Evolutionary conservation across 2,113 vertebrate genomes (phyloP).

Genomic region (Chaetops frenatus): DNA sequence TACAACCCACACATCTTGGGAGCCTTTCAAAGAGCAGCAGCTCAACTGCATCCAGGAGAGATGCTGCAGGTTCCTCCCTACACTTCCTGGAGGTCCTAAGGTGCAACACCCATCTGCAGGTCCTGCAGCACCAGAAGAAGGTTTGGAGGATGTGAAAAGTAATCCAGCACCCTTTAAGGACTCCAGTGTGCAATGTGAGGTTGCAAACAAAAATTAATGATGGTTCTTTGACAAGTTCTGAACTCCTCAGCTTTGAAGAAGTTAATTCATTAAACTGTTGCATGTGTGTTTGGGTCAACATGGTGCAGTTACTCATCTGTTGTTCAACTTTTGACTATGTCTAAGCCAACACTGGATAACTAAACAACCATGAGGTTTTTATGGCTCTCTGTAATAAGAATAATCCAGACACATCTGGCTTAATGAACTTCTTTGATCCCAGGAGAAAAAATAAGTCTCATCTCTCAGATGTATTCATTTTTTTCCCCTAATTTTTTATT

Average conservation of each 20-base stretch:
- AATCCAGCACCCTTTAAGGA: neutral
- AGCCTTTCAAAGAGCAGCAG: neutral
- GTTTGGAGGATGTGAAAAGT: neutral
- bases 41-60: neutral
- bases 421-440: neutral
- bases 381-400: neutral
- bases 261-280: neutral
- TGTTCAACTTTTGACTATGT: neutral
- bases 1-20: accelerated
- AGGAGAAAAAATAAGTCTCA: neutral
- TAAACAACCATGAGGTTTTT: neutral
- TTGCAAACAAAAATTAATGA: neutral
- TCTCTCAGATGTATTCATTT: neutral
- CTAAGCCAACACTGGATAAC: neutral
- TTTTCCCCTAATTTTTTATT: neutral
- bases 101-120: neutral
- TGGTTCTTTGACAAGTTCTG: neutral
- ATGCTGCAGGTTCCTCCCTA: neutral
- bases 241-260: neutral
- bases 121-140: neutral
- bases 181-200: no score
- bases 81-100: accelerated
- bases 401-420: neutral
- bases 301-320: neutral
- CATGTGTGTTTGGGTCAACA: neutral